phyloP scores from a whole-genome alignment of 1,140 invertebrate species.

The Papilio xuthus region DNA sequence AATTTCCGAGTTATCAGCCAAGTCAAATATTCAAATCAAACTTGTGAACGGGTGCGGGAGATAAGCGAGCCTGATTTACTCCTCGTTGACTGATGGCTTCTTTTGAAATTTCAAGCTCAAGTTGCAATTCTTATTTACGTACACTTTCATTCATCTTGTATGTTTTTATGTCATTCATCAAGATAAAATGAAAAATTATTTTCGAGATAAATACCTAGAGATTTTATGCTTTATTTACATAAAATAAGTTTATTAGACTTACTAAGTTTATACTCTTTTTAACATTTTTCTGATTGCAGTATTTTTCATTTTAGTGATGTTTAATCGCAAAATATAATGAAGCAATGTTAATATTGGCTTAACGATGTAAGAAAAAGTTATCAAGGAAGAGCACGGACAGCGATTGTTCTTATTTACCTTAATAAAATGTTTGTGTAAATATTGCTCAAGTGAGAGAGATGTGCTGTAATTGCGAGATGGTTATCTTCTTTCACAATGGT shows the following conservation, averaged over 20 bases:
- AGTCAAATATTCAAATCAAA: conserved; percentile 65
- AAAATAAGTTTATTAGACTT: too few species aligned
- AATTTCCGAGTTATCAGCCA: conserved; percentile 66
- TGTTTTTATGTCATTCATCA: background rate
- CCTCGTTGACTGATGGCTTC: conserved; percentile 27
- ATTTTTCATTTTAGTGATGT: background rate
- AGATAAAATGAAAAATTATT: background rate
- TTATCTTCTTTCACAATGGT: conserved; percentile 58
- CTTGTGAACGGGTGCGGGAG: conserved; percentile 49
- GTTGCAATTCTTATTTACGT: background rate
- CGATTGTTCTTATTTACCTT: conserved; percentile 54
- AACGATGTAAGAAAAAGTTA: background rate
- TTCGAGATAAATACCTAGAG: background rate
- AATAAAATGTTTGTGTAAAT: conserved; percentile 50
- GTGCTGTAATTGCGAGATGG: conserved; percentile 56
- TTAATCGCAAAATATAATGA: background rate
- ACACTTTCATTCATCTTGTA: conserved; percentile 29
- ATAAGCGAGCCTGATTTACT: conserved; percentile 53
- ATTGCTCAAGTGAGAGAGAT: conserved; percentile 54
- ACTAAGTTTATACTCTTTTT: too few species aligned
- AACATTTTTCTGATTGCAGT: background rate
- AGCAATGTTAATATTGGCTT: background rate
- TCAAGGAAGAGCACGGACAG: conserved; percentile 37
- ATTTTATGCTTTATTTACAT: background rate
- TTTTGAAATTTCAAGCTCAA: conserved; percentile 31